These are phyloP conservation scores for Leptinotarsa haldemani DNA, from an alignment of 2,888 invertebrate genomes.

Conservation along the genomic window DNA sequence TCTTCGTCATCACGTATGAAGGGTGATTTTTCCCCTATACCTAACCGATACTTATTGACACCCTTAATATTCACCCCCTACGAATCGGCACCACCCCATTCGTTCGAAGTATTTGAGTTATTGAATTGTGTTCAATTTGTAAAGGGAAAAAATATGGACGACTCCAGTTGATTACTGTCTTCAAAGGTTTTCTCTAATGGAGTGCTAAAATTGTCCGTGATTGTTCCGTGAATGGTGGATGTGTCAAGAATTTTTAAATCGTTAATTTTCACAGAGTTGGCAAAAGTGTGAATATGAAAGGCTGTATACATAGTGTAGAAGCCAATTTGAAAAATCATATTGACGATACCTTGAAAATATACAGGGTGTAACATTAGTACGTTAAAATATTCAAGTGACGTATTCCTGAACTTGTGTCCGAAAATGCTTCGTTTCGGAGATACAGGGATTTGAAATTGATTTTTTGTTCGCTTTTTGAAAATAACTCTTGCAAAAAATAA, in stretches of 20 bases:
- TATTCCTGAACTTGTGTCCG: no score
- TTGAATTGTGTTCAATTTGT: conserved; percentile 52
- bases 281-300: background rate
- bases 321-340: no score
- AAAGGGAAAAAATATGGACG: conserved; percentile 51
- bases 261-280: background rate
- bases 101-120: conserved; percentile 49
- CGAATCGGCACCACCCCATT: conserved; percentile 51
- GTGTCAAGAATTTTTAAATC: conserved; percentile 8
- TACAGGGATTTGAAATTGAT: no score
- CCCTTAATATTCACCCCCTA: conserved; percentile 52
- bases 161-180: conserved; percentile 48
- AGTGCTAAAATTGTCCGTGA: conserved; percentile 29
- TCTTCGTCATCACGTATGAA: conserved; percentile 38
- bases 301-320: background rate
- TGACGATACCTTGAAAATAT: no score
- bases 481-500: no score
- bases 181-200: conserved; percentile 41
- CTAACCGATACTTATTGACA: conserved; percentile 59
- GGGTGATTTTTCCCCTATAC: conserved; percentile 46
- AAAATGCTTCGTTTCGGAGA: no score
- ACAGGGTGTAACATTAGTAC: no score
- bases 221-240: conserved; percentile 2
- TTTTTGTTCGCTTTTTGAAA: no score
- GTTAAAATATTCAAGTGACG: no score